Conservation (phyloP, 2,113 vertebrate species). For the Colius striatus region DNA sequence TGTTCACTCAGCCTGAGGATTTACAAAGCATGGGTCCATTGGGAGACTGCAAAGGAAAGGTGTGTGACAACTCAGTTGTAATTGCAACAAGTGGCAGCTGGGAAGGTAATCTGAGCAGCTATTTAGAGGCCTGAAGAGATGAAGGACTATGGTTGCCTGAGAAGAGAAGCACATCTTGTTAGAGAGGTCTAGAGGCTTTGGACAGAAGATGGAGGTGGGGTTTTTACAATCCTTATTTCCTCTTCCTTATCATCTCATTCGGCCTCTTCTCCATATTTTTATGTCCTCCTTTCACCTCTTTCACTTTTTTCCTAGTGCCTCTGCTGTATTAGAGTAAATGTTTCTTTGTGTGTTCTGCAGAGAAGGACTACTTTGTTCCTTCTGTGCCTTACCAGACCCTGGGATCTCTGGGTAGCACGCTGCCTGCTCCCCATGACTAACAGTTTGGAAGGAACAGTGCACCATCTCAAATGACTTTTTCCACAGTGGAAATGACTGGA, state of each 20-base stretch:
- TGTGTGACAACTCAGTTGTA: background rate
- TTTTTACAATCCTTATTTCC: background rate
- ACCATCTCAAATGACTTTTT: constrained; percentile 57
- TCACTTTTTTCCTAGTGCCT: background rate
- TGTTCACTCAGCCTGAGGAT: background rate
- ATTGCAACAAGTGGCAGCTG: background rate
- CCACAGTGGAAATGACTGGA: constrained; percentile 45
- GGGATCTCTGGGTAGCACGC: constrained; percentile 13
- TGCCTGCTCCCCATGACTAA: constrained; percentile 50
- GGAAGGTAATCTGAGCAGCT: background rate
- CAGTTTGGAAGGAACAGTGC: constrained; percentile 36
- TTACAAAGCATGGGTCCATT: background rate
- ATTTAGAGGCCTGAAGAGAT: background rate
- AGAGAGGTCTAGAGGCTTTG: background rate
- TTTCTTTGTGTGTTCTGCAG: constrained; percentile 12
- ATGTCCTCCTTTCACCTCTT: background rate
- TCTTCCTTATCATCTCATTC: background rate
- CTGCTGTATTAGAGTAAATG: background rate
- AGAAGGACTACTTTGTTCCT: constrained; percentile 55
- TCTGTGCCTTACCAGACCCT: background rate
- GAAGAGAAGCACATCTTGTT: background rate
- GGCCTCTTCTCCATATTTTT: background rate
- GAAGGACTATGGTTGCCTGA: background rate
- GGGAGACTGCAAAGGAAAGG: background rate
- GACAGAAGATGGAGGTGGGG: background rate